Percentiles rank a stretch among this genome's conserved stretches.
These are phyloP conservation scores for Sander lucioperca DNA, from an alignment of 2,113 vertebrate species.

Conservation along the genomic window DNA sequence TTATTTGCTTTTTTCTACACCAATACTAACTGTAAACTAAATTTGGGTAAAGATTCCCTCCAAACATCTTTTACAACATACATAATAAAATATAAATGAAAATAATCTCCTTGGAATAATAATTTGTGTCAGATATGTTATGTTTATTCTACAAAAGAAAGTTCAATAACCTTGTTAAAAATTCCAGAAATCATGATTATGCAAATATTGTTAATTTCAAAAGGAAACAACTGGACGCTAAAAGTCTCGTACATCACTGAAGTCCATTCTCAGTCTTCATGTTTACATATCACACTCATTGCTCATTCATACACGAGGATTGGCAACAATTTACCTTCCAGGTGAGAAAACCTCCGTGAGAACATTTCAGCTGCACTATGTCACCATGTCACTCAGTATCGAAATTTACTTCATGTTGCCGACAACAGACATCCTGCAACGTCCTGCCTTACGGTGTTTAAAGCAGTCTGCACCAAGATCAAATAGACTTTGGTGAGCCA, in stretches of 20 bases:
- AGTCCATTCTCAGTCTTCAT: neutral
- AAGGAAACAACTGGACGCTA: neutral
- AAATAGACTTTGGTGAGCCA: conserved; percentile 40
- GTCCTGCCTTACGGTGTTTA: conserved; percentile 8
- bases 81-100: neutral
- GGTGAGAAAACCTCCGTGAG: neutral
- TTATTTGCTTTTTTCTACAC: neutral
- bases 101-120: neutral
- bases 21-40: neutral
- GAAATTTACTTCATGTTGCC: conserved; percentile 4
- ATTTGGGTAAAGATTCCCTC: neutral
- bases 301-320: neutral
- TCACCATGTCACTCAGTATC: conserved; percentile 11
- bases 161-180: too few relatives aligned
- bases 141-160: neutral
- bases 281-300: neutral
- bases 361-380: conserved; percentile 8
- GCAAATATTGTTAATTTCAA: neutral
- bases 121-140: neutral
- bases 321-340: neutral
- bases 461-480: conserved; percentile 34
- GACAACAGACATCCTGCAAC: conserved; percentile 10
- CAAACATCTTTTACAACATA: neutral
- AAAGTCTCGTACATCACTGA: neutral
- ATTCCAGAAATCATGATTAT: neutral